These are phyloP conservation scores for Agrotis clavis DNA, from an alignment of 2,888 invertebrate genomes.

Conservation along the genomic window DNA sequence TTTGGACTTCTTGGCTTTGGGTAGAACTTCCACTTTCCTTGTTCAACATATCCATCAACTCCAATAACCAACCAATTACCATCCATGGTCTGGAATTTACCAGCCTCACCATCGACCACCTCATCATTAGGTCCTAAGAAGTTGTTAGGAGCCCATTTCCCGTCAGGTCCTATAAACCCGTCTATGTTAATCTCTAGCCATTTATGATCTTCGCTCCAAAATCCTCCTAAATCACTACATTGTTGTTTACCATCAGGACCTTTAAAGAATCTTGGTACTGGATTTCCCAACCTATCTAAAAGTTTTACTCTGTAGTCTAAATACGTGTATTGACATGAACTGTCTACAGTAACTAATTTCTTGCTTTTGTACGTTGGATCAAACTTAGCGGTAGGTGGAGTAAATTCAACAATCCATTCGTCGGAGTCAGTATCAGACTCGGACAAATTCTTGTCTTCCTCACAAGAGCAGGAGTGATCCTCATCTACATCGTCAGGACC, in stretches of 20 bases:
- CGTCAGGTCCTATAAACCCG: conserved; percentile 84
- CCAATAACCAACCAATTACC: conserved; percentile 82
- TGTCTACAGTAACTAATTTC: conserved; percentile 75
- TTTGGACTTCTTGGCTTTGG: conserved; percentile 62
- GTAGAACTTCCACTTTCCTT: conserved; percentile 82
- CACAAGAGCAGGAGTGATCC: conserved; percentile 85
- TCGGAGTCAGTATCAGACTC: conserved; percentile 85
- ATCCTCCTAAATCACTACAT: conserved; percentile 88
- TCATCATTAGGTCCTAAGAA: conserved; percentile 84
- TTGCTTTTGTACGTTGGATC: conserved; percentile 79
- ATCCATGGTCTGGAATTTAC: conserved; percentile 81
- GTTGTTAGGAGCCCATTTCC: conserved; percentile 81
- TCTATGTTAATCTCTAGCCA: conserved; percentile 86
- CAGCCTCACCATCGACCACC: conserved; percentile 78
- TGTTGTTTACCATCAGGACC: conserved; percentile 85
- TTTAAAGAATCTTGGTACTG: conserved; percentile 84
- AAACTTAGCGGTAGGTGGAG: conserved; percentile 84
- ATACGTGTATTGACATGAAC: conserved; percentile 81
- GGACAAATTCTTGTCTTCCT: conserved; percentile 76
- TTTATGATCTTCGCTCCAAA: conserved; percentile 82
- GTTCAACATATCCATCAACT: conserved; percentile 84
- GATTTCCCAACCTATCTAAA: conserved; percentile 82
- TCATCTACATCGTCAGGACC: conserved; percentile 74
- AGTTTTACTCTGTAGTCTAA: conserved; percentile 85
- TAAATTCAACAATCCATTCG: conserved; percentile 88